Base-by-base conservation (phyloP, 2,113 vertebrate genomes). In the Micromys minutus region DNA sequence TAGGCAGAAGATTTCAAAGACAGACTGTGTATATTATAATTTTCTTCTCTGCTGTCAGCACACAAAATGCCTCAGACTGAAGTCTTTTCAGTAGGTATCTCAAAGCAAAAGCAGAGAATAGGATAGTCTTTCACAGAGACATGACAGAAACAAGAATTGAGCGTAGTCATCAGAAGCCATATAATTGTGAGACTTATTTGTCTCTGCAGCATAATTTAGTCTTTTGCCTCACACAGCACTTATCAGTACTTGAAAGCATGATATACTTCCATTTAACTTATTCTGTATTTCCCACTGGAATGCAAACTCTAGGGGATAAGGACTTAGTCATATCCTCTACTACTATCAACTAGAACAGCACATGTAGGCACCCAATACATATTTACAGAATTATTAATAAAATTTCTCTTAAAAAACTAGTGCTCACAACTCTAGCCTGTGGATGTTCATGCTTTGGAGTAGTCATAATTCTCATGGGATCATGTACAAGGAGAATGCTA, bases 231-330 rank as follows among this genome's bases (percentile, higher is more conserved):
- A 39, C 31, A 39, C 1, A 34, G 4, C 55, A 67, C 39, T 61
- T 61, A 52, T 47, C 55, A 26, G 65, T 57, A 89, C 13, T 47
- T 89, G 0, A 52, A 93, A 72, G 31, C 24, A 61, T 31, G 89
- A 59, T 87, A 26, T 77, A 63, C 19, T 75, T 95, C 89, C n/a
- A 59, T 72, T 39, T 74, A 9, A 77, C 93, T 91, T 63, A n/a
- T 77, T 95, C 42, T n/a, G 19, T 45, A 45, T 84, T 80, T 74
- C 61, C 75, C 79, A 91, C 39, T 67, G n/a, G 55, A 95, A 75
- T 21, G 2, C 45, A 45, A 91, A 9, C n/a, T 75, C 36, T 55
- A 59, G 8, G 19, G 12, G 47, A 69, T 15, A 74, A 55, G 29
- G 5, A 79, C 31, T 77, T 22, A 72, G 55, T 71, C 47, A 77